phyloP scores from a whole-genome alignment of 2,113 vertebrate genomes.

The Malurus melanocephalus region DNA sequence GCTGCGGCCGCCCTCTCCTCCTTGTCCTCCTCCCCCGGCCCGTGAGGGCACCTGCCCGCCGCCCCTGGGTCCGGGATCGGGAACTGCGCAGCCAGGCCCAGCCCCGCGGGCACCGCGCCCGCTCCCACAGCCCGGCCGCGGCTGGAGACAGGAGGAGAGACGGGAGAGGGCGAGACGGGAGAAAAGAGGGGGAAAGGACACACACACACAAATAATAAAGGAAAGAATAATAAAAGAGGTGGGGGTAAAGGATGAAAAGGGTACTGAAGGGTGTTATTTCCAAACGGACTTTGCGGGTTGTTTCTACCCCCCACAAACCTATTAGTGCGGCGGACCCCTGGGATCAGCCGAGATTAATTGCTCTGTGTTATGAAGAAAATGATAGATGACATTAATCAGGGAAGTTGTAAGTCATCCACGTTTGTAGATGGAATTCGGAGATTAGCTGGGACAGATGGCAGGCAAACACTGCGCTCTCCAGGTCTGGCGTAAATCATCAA shows the following conservation, averaged over 20 bases:
- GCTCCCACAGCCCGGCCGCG: neutral
- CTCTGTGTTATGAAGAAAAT: conserved; percentile 12
- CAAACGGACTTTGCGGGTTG: neutral
- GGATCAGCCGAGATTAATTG: conserved; percentile 29
- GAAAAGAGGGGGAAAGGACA: rapidly evolving
- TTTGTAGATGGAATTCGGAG: conserved; percentile 28
- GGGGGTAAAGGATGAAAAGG: rapidly evolving
- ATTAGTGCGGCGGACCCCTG: neutral
- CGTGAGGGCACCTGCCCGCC: neutral
- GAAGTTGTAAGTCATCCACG: conserved; percentile 7
- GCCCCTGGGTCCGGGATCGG: rapidly evolving
- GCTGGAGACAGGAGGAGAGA: neutral
- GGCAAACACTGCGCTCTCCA: neutral
- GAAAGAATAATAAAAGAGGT: rapidly evolving
- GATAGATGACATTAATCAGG: conserved; percentile 49
- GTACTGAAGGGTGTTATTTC: neutral
- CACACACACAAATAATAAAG: neutral
- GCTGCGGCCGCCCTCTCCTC: neutral
- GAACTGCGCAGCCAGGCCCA: neutral
- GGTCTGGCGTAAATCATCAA: conserved; percentile 5
- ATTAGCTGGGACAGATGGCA: conserved; percentile 44
- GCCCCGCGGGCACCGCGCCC: neutral
- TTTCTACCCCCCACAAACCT: neutral
- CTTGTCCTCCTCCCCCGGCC: neutral
- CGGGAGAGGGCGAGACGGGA: too few relatives aligned